Evolutionary conservation across 2,888 invertebrate species (phyloP), one percentile per base, ranked within the genome.

Genomic region (Pheosia tremula): DNA sequence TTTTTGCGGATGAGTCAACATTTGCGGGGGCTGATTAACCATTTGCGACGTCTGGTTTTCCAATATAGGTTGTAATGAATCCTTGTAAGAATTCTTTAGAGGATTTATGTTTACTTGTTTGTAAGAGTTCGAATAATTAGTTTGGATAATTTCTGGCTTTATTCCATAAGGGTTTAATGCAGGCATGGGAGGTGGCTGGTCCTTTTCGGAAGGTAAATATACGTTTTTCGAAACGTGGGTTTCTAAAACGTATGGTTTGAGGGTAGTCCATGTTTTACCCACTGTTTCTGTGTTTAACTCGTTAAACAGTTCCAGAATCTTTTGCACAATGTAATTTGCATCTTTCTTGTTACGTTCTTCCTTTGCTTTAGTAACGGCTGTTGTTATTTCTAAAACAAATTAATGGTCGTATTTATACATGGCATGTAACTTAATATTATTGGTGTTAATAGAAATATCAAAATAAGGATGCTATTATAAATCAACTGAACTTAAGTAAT

Each of bases 231-330:
- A 10, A 0, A 37, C 53, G 11, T 37, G 11, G 37, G 36, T 11
- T 11, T 53, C 53, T 7, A 38, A 53, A 8, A 54, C 59, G 39
- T 9, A 52, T n/a, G 56, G 58, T 2, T 24, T 13, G 6, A 56
- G 49, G 43, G 59, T 65, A 24, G 71, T 63, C 24, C 63, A 54
- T 53, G 64, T 61, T 0, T 56, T 59, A 8, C 64, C 77, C 43
- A 79, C 74, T 59, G 80, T 81, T 10, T 78, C 64, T 6, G 66
- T 62, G 76, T 85, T 84, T 8, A 85, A 75, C 67, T 84, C 80
- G 67, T 85, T 78, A 43, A 87, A 81, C 57, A 89, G 67, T 61
- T 84, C 78, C 66, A 86, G 78, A 37, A 90, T 72, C 65, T 83
- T 83, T 53, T 81, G 76, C n/a, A 88, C 70, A 1, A 82, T 72